A percentile compares a stretch with the other conserved stretches of the same genome.
phyloP scores from a whole-genome alignment of 2,113 vertebrate genomes.

The rabbit (Oryctolagus cuniculus) region mOryCun1.1 NC_091437.1:9246001-9246500 shows the following conservation, averaged over 20 bases:
- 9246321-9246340: background rate
- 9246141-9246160: background rate
- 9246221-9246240: background rate
- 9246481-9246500: too few species aligned
- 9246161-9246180: background rate
- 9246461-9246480: too few species aligned
- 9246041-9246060: background rate
- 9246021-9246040: background rate
- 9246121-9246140: background rate
- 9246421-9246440: background rate
- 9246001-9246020: background rate
- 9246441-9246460: too few species aligned
- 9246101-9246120: background rate
- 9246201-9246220: background rate
- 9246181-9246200: background rate
- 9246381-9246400: background rate
- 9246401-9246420: background rate
- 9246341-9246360: background rate
- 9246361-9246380: conserved; percentile 56
- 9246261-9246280: background rate
- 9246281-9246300: background rate
- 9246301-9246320: background rate
- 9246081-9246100: background rate
- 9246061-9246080: background rate
- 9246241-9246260: conserved; percentile 5